A percentile compares a stretch with the other conserved stretches of the same genome.
Evolutionary conservation across 2,888 invertebrate species (phyloP).

Genomic region (Mythimna loreyi): DNA sequence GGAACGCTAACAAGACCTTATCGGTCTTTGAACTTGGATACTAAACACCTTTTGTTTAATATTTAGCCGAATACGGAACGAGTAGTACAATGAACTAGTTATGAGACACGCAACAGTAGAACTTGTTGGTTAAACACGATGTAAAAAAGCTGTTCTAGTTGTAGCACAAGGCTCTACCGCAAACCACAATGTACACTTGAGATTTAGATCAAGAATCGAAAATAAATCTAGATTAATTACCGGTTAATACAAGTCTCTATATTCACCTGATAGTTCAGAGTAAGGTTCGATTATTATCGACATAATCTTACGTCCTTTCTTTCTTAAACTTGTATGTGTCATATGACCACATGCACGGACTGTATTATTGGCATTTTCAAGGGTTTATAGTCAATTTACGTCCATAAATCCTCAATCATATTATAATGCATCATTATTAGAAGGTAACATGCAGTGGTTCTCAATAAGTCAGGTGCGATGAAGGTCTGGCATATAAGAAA

Average conservation of each 20-base stretch:
- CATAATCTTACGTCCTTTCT: too few relatives aligned
- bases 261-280: background rate
- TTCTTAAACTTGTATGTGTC: too few relatives aligned
- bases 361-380: too few relatives aligned
- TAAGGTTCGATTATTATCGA: background rate
- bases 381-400: too few relatives aligned
- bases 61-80: conserved; percentile 3
- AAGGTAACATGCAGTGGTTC: too few relatives aligned
- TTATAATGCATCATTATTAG: too few relatives aligned
- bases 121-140: conserved; percentile 34
- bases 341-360: too few relatives aligned
- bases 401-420: too few relatives aligned
- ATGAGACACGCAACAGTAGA: conserved; percentile 61
- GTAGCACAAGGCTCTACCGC: conserved; percentile 40
- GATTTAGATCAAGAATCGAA: background rate
- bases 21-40: conserved; percentile 8
- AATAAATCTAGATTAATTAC: background rate
- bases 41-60: background rate
- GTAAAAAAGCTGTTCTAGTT: conserved; percentile 39
- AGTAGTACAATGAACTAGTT: conserved; percentile 22
- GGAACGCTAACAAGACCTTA: background rate
- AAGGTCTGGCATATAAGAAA: too few relatives aligned
- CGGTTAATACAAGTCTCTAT: background rate
- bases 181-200: conserved; percentile 15
- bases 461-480: too few relatives aligned